These are phyloP conservation scores for Azorinus chamasolen DNA, from an alignment of 2,888 invertebrate species.

Conservation along the genomic window DNA sequence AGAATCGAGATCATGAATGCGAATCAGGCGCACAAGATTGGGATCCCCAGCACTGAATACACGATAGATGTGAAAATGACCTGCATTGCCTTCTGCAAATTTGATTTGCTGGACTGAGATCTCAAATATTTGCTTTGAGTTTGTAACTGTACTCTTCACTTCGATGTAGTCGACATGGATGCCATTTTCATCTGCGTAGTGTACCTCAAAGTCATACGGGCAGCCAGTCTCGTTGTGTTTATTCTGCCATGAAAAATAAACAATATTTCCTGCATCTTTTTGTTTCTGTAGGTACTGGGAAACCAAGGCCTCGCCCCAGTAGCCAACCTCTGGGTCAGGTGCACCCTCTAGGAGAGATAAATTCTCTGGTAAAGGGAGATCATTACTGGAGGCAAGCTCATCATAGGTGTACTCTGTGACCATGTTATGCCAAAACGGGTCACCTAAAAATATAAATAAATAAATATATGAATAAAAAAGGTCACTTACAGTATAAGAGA, in stretches of 20 bases:
- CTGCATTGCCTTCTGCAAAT: constrained; percentile 78
- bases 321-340: constrained; percentile 71
- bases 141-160: constrained; percentile 78
- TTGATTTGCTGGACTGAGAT: constrained; percentile 82
- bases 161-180: constrained; percentile 62
- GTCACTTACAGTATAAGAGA: too few relatives aligned
- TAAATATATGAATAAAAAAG: too few relatives aligned
- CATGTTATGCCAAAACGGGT: constrained; percentile 76
- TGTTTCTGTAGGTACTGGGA: constrained; percentile 76
- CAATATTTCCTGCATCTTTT: constrained; percentile 65
- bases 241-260: constrained; percentile 78
- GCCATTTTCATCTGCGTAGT: constrained; percentile 56
- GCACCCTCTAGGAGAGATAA: constrained; percentile 44
- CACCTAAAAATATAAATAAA: too few relatives aligned
- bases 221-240: constrained; percentile 70
- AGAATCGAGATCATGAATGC: constrained; percentile 78
- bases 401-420: constrained; percentile 77
- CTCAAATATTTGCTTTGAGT: constrained; percentile 81
- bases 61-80: constrained; percentile 82
- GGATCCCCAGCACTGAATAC: constrained; percentile 82
- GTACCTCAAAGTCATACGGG: constrained; percentile 83
- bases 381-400: constrained; percentile 70
- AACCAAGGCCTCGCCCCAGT: constrained; percentile 83
- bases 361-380: constrained; percentile 56
- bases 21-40: constrained; percentile 72